Percentiles rank a stretch among this genome's conserved stretches.
These are phyloP conservation scores for Nebria ingens DNA, from an alignment of 1,140 invertebrate genomes.

Conservation along the genomic window DNA sequence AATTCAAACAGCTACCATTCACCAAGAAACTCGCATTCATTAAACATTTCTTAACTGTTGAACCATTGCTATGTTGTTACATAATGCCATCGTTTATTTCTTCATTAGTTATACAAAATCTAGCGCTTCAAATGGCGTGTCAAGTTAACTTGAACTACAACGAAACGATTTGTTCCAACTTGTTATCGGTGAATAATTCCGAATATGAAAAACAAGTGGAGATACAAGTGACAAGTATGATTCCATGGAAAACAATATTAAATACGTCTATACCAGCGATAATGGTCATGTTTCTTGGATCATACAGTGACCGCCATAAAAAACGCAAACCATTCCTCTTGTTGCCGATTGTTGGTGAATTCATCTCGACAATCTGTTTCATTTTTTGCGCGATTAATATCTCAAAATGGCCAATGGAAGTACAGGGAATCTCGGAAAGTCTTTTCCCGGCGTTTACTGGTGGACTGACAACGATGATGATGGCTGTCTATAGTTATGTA, in stretches of 20 bases:
- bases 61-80: constrained; percentile 28
- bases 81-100: constrained; percentile 23
- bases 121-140: constrained; percentile 30
- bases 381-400: constrained; percentile 43
- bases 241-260: constrained; percentile 31
- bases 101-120: constrained; percentile 21
- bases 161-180: constrained; percentile 26
- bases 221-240: constrained; percentile 27
- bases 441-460: constrained; percentile 43
- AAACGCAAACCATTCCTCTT: constrained; percentile 51
- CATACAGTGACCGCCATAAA: constrained; percentile 52
- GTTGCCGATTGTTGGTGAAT: constrained; percentile 47
- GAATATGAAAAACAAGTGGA: constrained; percentile 26
- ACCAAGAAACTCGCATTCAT: constrained; percentile 21
- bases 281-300: constrained; percentile 50
- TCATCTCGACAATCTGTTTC: constrained; percentile 37
- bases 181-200: constrained; percentile 36
- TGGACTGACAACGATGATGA: constrained; percentile 41
- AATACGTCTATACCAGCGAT: constrained; percentile 39
- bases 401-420: constrained; percentile 38
- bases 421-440: constrained; percentile 41
- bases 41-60: constrained; percentile 28
- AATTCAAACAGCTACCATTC: constrained; percentile 12
- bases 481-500: constrained; percentile 47
- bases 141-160: constrained; percentile 22